These are phyloP conservation scores for Heliocidaris erythrogramma DNA, from an alignment of 35 echinoderm and acorn worm genomes.

Conservation along the genomic window DNA sequence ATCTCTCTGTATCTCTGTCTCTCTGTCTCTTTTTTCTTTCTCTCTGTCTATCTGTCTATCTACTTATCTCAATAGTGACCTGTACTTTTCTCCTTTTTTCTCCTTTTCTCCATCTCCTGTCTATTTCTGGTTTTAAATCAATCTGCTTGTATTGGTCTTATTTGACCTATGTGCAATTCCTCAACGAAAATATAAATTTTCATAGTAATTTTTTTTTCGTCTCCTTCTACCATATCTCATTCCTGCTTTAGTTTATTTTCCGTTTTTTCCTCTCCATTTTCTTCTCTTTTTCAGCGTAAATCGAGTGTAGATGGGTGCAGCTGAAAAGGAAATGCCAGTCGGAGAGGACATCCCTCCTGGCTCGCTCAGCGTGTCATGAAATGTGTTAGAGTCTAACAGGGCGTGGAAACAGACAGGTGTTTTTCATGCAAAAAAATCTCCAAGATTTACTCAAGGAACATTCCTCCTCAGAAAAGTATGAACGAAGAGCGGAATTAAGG, in stretches of 20 bases:
- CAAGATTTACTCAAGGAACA: constrained; percentile 1
- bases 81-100: not conserved
- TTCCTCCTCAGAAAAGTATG: not conserved
- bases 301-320: constrained; percentile 24
- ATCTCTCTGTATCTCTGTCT: not conserved
- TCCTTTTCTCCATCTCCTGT: too few species aligned
- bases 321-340: constrained; percentile 14
- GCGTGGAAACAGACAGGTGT: constrained; percentile 19
- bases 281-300: not conserved
- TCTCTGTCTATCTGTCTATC: too few species aligned
- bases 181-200: not conserved
- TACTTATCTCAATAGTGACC: not conserved
- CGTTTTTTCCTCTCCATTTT: not conserved
- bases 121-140: not conserved
- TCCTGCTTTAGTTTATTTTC: not conserved
- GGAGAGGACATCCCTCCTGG: not conserved
- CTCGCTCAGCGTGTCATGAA: not conserved
- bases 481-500: not conserved
- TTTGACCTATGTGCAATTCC: not conserved
- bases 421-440: not conserved
- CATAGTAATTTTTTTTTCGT: not conserved
- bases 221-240: not conserved
- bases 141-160: not conserved
- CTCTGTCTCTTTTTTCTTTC: too few species aligned
- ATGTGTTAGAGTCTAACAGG: constrained; percentile 20